These are phyloP conservation scores for Apamea monoglypha DNA, from an alignment of 2,888 invertebrate genomes.

Conservation along the genomic window DNA sequence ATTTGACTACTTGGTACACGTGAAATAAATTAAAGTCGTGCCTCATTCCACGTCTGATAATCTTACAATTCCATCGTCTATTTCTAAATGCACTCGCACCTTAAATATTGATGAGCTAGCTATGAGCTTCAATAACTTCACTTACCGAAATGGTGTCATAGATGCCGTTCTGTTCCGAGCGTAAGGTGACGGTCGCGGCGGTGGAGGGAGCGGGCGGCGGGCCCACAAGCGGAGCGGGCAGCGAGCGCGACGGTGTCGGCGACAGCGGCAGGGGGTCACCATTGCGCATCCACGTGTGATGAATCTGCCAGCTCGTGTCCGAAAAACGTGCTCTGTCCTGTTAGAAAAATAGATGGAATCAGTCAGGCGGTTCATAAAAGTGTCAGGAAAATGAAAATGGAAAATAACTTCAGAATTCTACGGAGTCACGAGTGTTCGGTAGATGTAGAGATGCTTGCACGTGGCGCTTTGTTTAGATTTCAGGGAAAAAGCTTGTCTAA, in stretches of 20 bases:
- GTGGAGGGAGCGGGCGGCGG: slow-evolving; percentile 74
- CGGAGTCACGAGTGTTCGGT: not conserved
- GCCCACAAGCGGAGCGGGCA: slow-evolving; percentile 72
- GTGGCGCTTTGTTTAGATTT: not conserved
- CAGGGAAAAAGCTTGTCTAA: not conserved
- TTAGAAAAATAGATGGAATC: slow-evolving; percentile 62
- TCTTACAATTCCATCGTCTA: slow-evolving; percentile 22
- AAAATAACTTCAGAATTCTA: slow-evolving; percentile 1
- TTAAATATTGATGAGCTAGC: slow-evolving; percentile 52
- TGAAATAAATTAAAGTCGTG: not conserved
- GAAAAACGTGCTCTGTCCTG: slow-evolving; percentile 93
- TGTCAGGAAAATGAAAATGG: not conserved
- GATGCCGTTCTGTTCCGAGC: slow-evolving; percentile 85
- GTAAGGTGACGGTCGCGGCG: slow-evolving; percentile 72
- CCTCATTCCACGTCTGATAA: slow-evolving; percentile 28
- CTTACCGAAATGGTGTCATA: slow-evolving; percentile 88
- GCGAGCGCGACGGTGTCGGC: slow-evolving; percentile 78
- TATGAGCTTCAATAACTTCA: slow-evolving; percentile 53
- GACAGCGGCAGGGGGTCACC: slow-evolving; percentile 85
- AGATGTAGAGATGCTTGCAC: not conserved
- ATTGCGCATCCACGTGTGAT: slow-evolving; percentile 92
- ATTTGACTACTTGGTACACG: not conserved
- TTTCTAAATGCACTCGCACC: slow-evolving; percentile 25
- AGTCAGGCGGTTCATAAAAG: not conserved
- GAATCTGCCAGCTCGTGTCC: slow-evolving; percentile 94